Percentiles rank a stretch among this genome's conserved stretches.
phyloP scores from a whole-genome alignment of 2,797 vertebrate genomes.

The Bucorvus abyssinicus region DNA sequence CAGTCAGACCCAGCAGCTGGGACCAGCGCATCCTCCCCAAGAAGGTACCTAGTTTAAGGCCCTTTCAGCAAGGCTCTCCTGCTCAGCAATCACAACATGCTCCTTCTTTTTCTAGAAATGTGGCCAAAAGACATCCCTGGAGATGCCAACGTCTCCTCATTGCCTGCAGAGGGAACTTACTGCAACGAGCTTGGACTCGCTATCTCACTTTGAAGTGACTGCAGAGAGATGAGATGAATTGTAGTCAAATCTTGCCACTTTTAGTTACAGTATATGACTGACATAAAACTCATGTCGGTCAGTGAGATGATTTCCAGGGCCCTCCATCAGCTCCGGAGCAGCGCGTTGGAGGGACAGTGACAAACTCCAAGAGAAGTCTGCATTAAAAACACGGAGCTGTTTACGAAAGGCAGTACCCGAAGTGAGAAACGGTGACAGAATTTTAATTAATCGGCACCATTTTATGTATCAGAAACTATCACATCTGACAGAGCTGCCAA shows the following conservation, averaged over 20 bases:
- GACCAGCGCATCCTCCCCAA: accelerated
- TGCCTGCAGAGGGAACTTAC: background rate
- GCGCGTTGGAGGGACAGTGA: background rate
- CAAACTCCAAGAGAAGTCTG: background rate
- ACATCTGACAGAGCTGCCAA: constrained; percentile 32
- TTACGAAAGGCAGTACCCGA: background rate
- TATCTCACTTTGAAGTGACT: background rate
- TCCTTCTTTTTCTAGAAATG: background rate
- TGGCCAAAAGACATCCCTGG: background rate
- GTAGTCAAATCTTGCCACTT: background rate
- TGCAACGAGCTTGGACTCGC: accelerated
- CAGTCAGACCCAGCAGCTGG: background rate
- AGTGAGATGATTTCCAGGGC: background rate
- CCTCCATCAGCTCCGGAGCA: background rate
- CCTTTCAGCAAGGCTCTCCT: background rate
- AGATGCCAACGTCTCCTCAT: accelerated
- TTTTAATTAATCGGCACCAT: background rate
- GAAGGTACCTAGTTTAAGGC: background rate
- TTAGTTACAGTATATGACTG: background rate
- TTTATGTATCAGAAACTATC: background rate
- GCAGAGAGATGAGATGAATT: background rate
- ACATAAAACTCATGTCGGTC: background rate
- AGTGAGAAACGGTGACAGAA: background rate
- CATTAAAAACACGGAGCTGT: accelerated
- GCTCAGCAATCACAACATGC: accelerated